Conservation (phyloP, 2,797 vertebrate genomes). For the Microcaecilia unicolor region DNA sequence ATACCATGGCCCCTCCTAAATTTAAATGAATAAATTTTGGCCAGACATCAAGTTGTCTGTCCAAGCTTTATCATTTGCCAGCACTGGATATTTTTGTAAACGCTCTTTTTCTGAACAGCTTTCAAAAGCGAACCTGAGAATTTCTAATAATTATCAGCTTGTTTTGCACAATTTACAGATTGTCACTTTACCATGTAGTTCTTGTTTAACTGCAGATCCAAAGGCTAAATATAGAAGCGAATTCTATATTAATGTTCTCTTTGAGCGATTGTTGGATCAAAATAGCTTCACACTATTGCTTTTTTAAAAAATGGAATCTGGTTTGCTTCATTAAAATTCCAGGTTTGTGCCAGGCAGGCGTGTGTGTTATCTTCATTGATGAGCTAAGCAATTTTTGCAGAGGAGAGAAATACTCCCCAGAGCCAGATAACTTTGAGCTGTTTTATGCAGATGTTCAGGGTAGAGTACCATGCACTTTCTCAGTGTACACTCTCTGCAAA, state of each 20-base stretch:
- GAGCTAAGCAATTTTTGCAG: slow-evolving; percentile 12
- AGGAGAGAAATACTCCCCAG: neutral
- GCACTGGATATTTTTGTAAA: too few species aligned
- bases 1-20: too few species aligned
- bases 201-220: slow-evolving; percentile 9
- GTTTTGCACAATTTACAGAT: slow-evolving; percentile 10
- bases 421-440: slow-evolving; percentile 2
- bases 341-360: slow-evolving; percentile 9
- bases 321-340: slow-evolving; percentile 5
- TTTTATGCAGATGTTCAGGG: neutral
- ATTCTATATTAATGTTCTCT: neutral
- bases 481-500: neutral
- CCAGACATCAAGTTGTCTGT: too few species aligned
- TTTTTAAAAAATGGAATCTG: slow-evolving; percentile 5
- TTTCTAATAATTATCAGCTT: slow-evolving; percentile 23
- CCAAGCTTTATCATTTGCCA: too few species aligned
- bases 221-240: accelerated
- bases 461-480: accelerated
- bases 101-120: too few species aligned
- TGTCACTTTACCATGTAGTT: neutral
- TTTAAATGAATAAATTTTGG: too few species aligned
- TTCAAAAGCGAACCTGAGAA: too few species aligned
- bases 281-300: neutral
- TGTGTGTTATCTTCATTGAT: slow-evolving; percentile 9
- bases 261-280: neutral